Conservation (phyloP, 2,888 invertebrate species). For the Rhorus exstirpatorius region DNA sequence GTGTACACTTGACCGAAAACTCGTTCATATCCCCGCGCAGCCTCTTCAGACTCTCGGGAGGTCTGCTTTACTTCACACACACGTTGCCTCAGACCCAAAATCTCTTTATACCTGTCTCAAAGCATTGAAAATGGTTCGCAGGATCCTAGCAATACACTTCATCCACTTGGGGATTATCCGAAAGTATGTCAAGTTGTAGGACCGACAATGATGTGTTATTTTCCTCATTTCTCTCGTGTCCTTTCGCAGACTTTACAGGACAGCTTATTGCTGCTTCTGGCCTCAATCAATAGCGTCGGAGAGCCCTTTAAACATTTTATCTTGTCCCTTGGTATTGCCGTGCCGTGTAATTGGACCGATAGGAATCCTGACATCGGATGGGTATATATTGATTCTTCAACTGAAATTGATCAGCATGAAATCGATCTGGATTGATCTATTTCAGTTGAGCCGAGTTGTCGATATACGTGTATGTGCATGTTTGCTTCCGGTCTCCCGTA, state of each 20-base stretch:
- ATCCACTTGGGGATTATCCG: not conserved
- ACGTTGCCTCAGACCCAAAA: constrained; percentile 15
- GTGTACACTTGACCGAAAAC: constrained; percentile 32
- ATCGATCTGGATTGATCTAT: constrained; percentile 2
- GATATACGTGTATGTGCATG: constrained; percentile 6
- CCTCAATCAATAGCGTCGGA: not conserved
- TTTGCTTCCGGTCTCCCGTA: not conserved
- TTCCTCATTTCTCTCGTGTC: not conserved
- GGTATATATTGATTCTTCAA: not conserved
- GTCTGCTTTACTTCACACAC: not conserved
- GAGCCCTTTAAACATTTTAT: constrained; percentile 28
- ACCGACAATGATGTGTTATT: constrained; percentile 4
- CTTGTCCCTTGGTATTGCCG: not conserved
- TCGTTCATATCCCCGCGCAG: constrained; percentile 10
- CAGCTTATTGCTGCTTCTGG: not conserved
- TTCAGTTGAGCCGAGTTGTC: constrained; percentile 31
- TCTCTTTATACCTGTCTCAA: not conserved
- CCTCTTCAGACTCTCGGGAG: not conserved
- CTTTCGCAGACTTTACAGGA: not conserved
- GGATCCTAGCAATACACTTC: not conserved
- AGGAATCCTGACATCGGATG: constrained; percentile 5
- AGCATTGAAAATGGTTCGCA: not conserved
- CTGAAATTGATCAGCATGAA: constrained; percentile 35
- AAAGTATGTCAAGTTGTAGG: not conserved
- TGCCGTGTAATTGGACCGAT: constrained; percentile 18